These are phyloP conservation scores for Agonopterix subpropinquella DNA, from an alignment of 2,888 invertebrate species.

Conservation along the genomic window DNA sequence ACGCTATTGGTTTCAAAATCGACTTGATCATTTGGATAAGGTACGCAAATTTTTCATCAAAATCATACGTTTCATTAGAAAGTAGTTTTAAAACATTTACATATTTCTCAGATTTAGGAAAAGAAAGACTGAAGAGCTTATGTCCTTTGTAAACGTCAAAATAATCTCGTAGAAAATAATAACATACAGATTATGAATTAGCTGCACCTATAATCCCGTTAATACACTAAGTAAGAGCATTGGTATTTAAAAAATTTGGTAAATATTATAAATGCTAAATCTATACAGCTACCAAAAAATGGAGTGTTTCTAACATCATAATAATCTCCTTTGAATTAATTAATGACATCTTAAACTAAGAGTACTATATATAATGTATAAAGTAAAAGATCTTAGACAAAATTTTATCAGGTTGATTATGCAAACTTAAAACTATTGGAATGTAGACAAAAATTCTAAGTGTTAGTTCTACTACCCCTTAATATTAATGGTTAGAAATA, in stretches of 20 bases:
- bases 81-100: no score
- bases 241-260: conserved; percentile 73
- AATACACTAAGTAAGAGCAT: conserved; percentile 54
- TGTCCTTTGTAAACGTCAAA: no score
- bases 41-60: no score
- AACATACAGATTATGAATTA: no score
- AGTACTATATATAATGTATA: conserved; percentile 27
- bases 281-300: conserved; percentile 63
- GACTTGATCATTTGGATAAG: no score
- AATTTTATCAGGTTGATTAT: conserved; percentile 46
- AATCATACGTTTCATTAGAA: no score
- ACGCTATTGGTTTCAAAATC: no score
- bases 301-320: conserved; percentile 44
- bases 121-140: no score
- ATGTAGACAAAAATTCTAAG: conserved; percentile 47
- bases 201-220: not conserved
- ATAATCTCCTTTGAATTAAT: conserved; percentile 53
- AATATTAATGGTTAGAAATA: conserved; percentile 61
- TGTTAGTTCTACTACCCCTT: conserved; percentile 65
- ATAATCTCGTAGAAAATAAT: no score
- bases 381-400: conserved; percentile 12
- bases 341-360: conserved; percentile 20
- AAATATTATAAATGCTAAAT: conserved; percentile 59
- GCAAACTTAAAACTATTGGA: conserved; percentile 59
- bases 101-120: no score